These are phyloP conservation scores for Dasyprocta punctata DNA, from an alignment of 2,113 vertebrate genomes.

Conservation along the genomic window DNA sequence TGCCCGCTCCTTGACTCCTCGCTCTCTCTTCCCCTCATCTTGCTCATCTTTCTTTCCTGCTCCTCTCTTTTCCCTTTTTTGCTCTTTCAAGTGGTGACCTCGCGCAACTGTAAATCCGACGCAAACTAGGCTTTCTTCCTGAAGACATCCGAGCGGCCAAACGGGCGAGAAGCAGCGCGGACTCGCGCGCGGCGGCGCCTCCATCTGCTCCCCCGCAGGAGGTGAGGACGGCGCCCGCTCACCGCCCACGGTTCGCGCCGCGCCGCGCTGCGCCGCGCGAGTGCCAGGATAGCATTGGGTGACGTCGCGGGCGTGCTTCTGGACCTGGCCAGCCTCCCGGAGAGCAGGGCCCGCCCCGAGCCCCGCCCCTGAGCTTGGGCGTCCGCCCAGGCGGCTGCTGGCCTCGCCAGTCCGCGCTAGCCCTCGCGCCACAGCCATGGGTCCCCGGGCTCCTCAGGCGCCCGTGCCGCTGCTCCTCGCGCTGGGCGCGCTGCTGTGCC, in stretches of 20 bases:
- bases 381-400: not conserved
- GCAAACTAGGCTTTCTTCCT: no score
- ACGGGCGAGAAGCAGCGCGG: not conserved
- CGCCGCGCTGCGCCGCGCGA: no score
- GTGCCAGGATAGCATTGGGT: conserved; percentile 34
- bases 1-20: fast-evolving
- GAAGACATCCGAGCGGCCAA: no score
- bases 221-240: not conserved
- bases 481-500: conserved; percentile 61
- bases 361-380: not conserved
- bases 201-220: not conserved
- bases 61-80: not conserved
- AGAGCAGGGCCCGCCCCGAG: not conserved
- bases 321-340: not conserved
- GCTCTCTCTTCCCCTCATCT: not conserved
- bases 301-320: not conserved
- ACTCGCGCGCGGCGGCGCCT: not conserved
- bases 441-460: not conserved
- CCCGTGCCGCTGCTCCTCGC: not conserved
- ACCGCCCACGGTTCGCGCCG: not conserved
- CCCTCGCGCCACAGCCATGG: not conserved
- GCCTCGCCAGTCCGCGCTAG: not conserved
- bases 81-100: not conserved
- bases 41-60: not conserved
- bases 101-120: not conserved